Base-by-base conservation (phyloP, 2,113 vertebrate genomes). In the Toxotes jaculatrix region DNA sequence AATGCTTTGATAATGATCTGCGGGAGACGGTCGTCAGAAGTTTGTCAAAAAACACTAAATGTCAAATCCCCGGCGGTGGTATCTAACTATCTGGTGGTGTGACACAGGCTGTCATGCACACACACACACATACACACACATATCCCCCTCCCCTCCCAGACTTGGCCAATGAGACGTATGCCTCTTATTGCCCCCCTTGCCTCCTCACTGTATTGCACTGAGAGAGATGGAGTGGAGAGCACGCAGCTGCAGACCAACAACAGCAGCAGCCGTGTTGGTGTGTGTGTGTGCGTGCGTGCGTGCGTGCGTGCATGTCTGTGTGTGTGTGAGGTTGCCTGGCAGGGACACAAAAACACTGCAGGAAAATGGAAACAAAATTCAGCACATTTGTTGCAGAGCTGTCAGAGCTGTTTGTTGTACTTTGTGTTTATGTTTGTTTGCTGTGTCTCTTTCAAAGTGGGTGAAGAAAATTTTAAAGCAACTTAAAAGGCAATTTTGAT, bases 1-100 rank as follows among this genome's bases (percentile, higher is more conserved):
- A 91, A 91, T 71, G 87, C 89, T 91, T 89, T 93, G 93, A 94
- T 95, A 91, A 94, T 93, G 88, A 95, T 93, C 93, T 93, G 92
- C 85, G 85, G 86, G 92, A 91, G 92, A 89, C 71, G 82, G 76
- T 88, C 86, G 84, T 94, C 92, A 93, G 87, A 93, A 94, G 91
- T 95, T 94, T 92, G 90, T 91, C 83, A 91, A 90, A 92, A 90
- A 90, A 91, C 85, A 86, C 78, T 84, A 91, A 89, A 91, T 91
- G 83, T 91, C 87, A 91, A 87, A 89, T 81, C 85, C 74, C 88
- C 71, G 75, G 42, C 79, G 80, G 84, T 85, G 84, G 88, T 84
- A 84, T 89, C 85, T 83, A 83, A 90, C 81, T 87, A 85, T 87
- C 74, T 86, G 85, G 60, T 87, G 81, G 47, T 81, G 82, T 87